Base-by-base conservation (phyloP, 2,113 vertebrate genomes). In the Hystrix cristata region DNA sequence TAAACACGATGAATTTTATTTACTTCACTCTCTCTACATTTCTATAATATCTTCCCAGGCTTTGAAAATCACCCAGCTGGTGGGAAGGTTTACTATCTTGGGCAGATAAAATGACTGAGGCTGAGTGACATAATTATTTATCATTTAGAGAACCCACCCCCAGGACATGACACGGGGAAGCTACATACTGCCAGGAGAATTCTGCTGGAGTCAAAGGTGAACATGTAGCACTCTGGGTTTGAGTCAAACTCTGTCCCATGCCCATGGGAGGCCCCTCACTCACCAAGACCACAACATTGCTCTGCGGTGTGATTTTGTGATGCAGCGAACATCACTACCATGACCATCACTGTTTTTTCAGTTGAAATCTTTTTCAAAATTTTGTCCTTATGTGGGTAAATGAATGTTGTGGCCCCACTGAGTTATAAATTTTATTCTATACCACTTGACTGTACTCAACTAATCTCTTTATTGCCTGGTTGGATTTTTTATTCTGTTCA, bases 31-130 rank as follows among this genome's bases (percentile, higher is more conserved):
- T 74, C 43, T 62, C 87, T 34, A 3, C 13, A 57, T 95, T 95
- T 93, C 31, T 84, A 27, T 31, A 62, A 57, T 25, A 31, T 60
- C 18, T 84, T 67, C 43, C 34, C 14, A 79, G 43, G 53, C n/a
- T 97, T 97, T 88, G 57, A 95, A 93, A 95, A 60, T 88, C 71
- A 60, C 74, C 71, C 53, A 72, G 8, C 7, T 71, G 89, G 13
- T 7, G 21, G 87, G 46, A 60, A 87, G 46, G 55, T 60, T 55
- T 31, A 23, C 55, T 46, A 72, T 78, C 21, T 83, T 23, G 25
- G 67, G 16, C 62, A 46, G 79, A 69, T 57, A 48, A 19, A 7
- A 43, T 55, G 16, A 48, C 23, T 25, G 57, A 69, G n/a, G 7
- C 53, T 31, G 59, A 67, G 14, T 43, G 43, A 34, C 29, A 57